Evolutionary conservation across 2,797 vertebrate species (phyloP), one percentile per base, ranked within the genome.

Genomic region (Triplophysa bombifrons): DNA sequence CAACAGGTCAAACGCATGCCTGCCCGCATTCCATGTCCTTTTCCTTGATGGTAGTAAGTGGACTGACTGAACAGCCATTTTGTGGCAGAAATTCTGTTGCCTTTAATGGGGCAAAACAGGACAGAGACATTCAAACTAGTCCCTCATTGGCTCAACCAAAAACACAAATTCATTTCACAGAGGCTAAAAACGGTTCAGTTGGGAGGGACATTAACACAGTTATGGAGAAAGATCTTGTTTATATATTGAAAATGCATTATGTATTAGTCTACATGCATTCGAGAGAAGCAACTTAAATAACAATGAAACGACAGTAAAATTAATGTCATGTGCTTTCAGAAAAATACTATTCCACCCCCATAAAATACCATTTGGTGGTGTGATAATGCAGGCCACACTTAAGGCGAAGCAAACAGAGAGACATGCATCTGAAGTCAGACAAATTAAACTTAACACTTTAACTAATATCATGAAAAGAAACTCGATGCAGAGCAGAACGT

Each of bases 1-100:
- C 34, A 4, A 61, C 14, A 27, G 17, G 34, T 20, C 30, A 41
- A 41, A 65, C 34, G 4, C 63, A 44, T 12, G 30, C 34, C 63
- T 44, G 34, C 9, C 34, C 10, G 41, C 63, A 65, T 65, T 65
- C 34, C 34, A 65, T 20, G 19, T 65, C 10, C 30, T 65, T 65
- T 20, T 41, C 20, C 63, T 65, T 65, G 19, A 65, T 41, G 63
- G 10, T 30, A 65, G 63, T 14, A 19, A n/a, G 17, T 38, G 63
- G 34, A 5, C 63, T 17, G 6, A 14, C 25, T 44, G 63, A 41
- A 65, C 63, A 65, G 63, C 63, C 63, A 65, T 44, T 65, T 65
- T 65, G 63, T 41, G 63, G 16, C 41, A 17, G 30, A 41, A 65
- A n/a, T 38, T 65, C 4, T 41, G 34, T 65, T 20, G 17, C 17